A percentile compares a stretch with the other conserved stretches of the same genome.
Evolutionary conservation across 1,140 invertebrate species (phyloP).

Genomic region (Yoshiicerus persimilis): DNA sequence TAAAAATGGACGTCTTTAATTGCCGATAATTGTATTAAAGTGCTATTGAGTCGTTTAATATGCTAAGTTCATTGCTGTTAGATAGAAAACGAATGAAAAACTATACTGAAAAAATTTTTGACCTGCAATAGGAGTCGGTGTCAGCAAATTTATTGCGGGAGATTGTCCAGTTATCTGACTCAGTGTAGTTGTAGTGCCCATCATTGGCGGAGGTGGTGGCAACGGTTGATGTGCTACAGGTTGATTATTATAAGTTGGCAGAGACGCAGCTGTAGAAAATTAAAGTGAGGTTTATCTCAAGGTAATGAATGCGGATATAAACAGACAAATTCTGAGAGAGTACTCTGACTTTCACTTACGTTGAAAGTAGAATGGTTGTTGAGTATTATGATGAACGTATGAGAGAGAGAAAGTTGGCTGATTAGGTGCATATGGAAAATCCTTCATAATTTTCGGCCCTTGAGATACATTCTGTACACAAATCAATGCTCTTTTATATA

Average conservation of each 20-base stretch:
- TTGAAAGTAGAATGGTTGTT: constrained; percentile 17
- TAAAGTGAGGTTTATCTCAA: background rate
- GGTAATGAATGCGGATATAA: background rate
- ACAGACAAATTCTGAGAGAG: background rate
- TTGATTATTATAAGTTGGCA: constrained; percentile 4
- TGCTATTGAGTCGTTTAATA: too few relatives aligned
- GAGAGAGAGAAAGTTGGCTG: constrained; percentile 3
- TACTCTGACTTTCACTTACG: background rate
- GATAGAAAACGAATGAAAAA: too few relatives aligned
- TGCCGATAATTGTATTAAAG: too few relatives aligned
- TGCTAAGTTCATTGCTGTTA: too few relatives aligned
- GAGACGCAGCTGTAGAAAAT: background rate
- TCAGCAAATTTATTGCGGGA: background rate
- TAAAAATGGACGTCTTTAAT: too few relatives aligned
- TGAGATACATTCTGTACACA: background rate
- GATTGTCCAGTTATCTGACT: background rate
- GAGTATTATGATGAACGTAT: constrained; percentile 13
- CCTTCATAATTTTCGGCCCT: constrained; percentile 2
- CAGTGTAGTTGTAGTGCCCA: background rate
- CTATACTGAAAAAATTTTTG: background rate
- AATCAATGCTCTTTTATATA: too few relatives aligned
- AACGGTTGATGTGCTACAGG: background rate
- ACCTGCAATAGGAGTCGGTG: background rate
- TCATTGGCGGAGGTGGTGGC: background rate
- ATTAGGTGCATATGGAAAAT: background rate